Conservation (phyloP, 2,888 invertebrate species). For the Steinernema carpocapsae region DNA sequence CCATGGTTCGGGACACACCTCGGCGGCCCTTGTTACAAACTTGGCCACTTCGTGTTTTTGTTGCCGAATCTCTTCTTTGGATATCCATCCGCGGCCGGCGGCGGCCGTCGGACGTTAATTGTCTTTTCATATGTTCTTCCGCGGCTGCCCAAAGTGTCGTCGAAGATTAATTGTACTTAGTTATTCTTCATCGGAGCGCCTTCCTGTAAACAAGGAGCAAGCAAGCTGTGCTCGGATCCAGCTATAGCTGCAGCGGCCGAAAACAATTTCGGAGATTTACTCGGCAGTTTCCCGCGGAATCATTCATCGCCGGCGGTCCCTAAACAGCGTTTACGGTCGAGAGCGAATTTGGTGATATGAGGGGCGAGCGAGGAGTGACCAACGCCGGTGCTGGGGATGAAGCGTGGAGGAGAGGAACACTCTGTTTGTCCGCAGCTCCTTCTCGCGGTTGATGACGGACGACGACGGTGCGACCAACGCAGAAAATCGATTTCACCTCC, state of each 20-base stretch:
- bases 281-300: not conserved
- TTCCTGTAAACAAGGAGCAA: conserved; percentile 29
- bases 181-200: conserved; percentile 24
- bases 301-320: too few relatives aligned
- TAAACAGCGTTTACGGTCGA: too few relatives aligned
- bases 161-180: conserved; percentile 33
- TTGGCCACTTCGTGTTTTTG: too few relatives aligned
- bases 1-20: too few relatives aligned
- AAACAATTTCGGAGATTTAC: conserved; percentile 5
- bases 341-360: not conserved
- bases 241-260: conserved; percentile 7
- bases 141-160: conserved; percentile 19
- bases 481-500: conserved; percentile 20
- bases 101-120: too few relatives aligned
- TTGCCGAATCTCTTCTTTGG: too few relatives aligned
- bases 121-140: not conserved
- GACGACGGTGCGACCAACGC: conserved; percentile 3
- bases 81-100: too few relatives aligned
- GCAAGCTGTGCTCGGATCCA: not conserved
- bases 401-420: not conserved
- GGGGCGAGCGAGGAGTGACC: not conserved
- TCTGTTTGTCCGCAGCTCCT: conserved; percentile 4
- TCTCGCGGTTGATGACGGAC: not conserved
- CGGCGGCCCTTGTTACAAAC: too few relatives aligned
- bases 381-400: not conserved